Conservation (phyloP, 2,888 invertebrate genomes). For the Platycnemis pennipes region DNA sequence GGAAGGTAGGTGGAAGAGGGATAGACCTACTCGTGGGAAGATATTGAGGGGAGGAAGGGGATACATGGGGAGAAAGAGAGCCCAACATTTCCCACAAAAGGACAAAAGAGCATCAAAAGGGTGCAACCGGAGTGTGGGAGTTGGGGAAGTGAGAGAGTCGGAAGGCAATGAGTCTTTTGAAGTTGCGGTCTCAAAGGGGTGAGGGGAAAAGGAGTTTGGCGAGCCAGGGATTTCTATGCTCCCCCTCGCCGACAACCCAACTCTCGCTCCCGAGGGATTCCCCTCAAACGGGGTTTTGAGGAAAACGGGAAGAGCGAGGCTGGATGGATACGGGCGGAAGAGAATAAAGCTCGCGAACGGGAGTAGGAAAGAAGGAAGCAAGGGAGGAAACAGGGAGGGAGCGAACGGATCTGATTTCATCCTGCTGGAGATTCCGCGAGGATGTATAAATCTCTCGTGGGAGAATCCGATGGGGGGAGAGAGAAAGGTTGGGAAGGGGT, state of each 20-base stretch:
- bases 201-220: background rate
- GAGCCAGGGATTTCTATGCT: background rate
- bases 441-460: background rate
- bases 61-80: background rate
- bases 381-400: no score
- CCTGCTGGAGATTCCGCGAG: background rate
- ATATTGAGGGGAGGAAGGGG: background rate
- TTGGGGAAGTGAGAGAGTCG: background rate
- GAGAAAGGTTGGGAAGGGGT: background rate
- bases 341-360: background rate
- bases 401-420: background rate
- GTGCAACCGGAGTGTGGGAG: background rate
- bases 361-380: background rate
- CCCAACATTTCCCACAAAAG: background rate
- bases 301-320: background rate
- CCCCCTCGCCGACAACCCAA: background rate
- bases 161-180: background rate
- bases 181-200: background rate
- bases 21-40: background rate
- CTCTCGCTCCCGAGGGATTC: background rate
- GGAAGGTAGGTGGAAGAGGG: background rate
- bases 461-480: background rate
- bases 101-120: slow-evolving; percentile 11
- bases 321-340: background rate
- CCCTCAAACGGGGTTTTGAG: background rate